Conservation (phyloP, 1,140 invertebrate genomes). For the Myzus persicae region DNA sequence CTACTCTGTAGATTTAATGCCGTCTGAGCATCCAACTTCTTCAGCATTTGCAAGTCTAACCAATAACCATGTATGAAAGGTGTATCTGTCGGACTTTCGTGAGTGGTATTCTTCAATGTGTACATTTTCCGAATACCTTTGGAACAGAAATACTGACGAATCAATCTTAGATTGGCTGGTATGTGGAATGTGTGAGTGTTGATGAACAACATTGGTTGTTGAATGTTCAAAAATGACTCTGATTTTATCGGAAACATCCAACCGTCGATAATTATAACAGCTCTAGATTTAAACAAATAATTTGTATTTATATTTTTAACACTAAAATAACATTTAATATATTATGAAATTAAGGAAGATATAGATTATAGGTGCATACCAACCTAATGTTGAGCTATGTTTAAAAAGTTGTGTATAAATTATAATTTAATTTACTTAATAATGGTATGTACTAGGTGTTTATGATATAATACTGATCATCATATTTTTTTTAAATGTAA, state of each 20-base stretch:
- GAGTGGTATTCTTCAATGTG: constrained; percentile 63
- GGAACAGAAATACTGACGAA: constrained; percentile 62
- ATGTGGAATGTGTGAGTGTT: constrained; percentile 76
- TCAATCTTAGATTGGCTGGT: constrained; percentile 68
- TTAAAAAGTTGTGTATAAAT: too few species aligned
- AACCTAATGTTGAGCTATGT: too few species aligned
- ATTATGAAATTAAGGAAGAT: too few species aligned
- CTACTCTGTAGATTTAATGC: constrained; percentile 66
- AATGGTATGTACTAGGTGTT: background rate
- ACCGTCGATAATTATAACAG: constrained; percentile 71
- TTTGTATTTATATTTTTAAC: background rate
- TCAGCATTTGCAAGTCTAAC: constrained; percentile 66
- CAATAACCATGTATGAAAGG: constrained; percentile 65
- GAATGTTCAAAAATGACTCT: constrained; percentile 66
- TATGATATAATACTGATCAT: background rate
- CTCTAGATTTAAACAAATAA: constrained; percentile 63
- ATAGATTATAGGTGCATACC: too few species aligned
- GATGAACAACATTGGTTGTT: constrained; percentile 71
- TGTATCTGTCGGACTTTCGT: constrained; percentile 66
- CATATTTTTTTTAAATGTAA: too few species aligned
- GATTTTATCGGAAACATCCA: constrained; percentile 76
- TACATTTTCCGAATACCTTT: constrained; percentile 1
- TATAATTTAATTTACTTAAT: too few species aligned
- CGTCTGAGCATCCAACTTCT: constrained; percentile 64
- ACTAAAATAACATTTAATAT: background rate